These are phyloP conservation scores for Pseudopodoces humilis DNA, from an alignment of 2,113 vertebrate genomes.

Conservation along the genomic window DNA sequence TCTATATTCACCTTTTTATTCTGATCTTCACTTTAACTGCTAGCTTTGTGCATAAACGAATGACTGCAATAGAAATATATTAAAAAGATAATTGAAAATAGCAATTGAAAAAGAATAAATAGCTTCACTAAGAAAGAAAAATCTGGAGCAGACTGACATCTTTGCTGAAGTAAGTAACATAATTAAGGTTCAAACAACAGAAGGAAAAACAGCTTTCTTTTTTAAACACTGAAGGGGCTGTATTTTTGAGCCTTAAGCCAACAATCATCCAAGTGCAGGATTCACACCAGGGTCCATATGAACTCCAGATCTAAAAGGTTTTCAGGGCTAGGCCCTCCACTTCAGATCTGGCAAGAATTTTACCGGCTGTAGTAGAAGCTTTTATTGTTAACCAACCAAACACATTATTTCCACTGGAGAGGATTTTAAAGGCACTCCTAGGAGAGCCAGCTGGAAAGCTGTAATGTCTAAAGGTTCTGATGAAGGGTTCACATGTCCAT, in stretches of 20 bases:
- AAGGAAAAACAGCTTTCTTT: not conserved
- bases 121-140: not conserved
- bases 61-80: not conserved
- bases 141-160: not conserved
- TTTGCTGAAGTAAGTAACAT: not conserved
- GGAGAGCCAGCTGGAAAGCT: not conserved
- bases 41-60: not conserved
- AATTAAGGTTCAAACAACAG: not conserved
- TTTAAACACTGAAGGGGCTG: not conserved
- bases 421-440: not conserved
- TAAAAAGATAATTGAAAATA: not conserved
- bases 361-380: not conserved
- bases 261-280: not conserved
- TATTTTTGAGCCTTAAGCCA: not conserved
- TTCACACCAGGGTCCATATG: not conserved
- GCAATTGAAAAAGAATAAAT: not conserved
- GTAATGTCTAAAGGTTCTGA: not conserved
- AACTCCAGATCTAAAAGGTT: not conserved
- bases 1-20: not conserved
- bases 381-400: not conserved
- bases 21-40: not conserved
- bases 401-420: not conserved
- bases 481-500: not conserved
- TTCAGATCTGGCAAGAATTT: not conserved
- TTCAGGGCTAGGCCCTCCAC: not conserved